Conservation (phyloP, 2,113 vertebrate species). For the Lagenorhynchus albirostris region DNA sequence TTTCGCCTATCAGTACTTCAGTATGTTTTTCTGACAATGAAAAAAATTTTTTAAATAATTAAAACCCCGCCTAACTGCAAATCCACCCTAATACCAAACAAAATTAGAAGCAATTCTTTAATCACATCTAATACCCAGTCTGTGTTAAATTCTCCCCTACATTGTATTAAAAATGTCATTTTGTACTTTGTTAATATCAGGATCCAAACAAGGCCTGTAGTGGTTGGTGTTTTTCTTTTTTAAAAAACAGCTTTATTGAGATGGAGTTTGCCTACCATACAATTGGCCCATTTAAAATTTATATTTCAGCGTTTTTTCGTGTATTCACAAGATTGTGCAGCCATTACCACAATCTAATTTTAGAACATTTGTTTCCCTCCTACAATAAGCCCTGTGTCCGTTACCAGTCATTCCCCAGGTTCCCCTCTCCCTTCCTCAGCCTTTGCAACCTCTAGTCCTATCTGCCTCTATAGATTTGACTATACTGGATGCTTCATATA, state of each 20-base stretch:
- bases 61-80: not conserved
- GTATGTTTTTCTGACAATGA: not conserved
- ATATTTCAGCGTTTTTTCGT: not conserved
- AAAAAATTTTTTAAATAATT: not conserved
- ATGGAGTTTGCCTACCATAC: not conserved
- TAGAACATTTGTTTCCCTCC: not conserved
- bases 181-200: not conserved
- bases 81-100: not conserved
- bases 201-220: not conserved
- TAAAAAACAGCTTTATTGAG: not conserved
- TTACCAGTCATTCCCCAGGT: not conserved
- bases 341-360: not conserved
- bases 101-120: not conserved
- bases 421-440: not conserved
- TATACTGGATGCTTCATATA: not conserved
- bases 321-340: not conserved
- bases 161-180: not conserved
- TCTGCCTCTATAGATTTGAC: not conserved
- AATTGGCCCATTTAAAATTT: not conserved
- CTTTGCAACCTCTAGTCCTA: not conserved
- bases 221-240: not conserved
- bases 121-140: not conserved
- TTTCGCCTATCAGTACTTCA: not conserved
- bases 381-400: not conserved
- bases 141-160: not conserved